Conservation (phyloP, 2,888 invertebrate genomes). For the Clivina fossor region DNA sequence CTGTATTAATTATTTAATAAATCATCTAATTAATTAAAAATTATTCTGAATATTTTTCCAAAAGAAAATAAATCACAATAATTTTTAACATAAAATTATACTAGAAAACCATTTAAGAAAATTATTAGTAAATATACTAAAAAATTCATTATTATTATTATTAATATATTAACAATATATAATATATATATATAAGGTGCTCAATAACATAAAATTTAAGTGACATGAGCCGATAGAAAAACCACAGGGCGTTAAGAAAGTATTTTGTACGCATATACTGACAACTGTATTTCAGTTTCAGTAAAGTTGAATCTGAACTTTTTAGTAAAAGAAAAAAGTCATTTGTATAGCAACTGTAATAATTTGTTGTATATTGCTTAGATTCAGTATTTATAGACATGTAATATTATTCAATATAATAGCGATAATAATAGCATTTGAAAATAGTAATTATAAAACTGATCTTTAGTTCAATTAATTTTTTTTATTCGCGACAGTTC, state of each 20-base stretch:
- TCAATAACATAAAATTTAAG: too few relatives aligned
- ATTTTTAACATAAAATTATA: too few relatives aligned
- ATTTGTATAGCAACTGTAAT: constrained; percentile 23
- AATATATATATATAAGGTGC: too few relatives aligned
- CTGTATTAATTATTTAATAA: too few relatives aligned
- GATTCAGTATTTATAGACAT: constrained; percentile 33
- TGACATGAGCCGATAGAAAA: too few relatives aligned
- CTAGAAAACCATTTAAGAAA: neutral
- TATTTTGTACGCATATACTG: constrained; percentile 33
- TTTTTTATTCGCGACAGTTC: constrained; percentile 3
- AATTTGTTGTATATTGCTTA: constrained; percentile 33
- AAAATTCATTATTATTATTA: neutral
- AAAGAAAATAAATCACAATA: too few relatives aligned
- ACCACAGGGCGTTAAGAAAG: too few relatives aligned
- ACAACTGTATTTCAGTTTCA: too few relatives aligned
- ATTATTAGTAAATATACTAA: neutral
- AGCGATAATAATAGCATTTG: constrained; percentile 31
- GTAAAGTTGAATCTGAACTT: constrained; percentile 14
- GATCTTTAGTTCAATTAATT: neutral
- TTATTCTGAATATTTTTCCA: too few relatives aligned
- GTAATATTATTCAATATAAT: constrained; percentile 30
- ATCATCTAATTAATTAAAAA: too few relatives aligned
- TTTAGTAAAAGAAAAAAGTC: neutral
- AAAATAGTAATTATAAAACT: too few relatives aligned
- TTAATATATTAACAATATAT: neutral